These are phyloP conservation scores for Gadus chalcogrammus DNA, from an alignment of 2,113 vertebrate species.

Conservation along the genomic window DNA sequence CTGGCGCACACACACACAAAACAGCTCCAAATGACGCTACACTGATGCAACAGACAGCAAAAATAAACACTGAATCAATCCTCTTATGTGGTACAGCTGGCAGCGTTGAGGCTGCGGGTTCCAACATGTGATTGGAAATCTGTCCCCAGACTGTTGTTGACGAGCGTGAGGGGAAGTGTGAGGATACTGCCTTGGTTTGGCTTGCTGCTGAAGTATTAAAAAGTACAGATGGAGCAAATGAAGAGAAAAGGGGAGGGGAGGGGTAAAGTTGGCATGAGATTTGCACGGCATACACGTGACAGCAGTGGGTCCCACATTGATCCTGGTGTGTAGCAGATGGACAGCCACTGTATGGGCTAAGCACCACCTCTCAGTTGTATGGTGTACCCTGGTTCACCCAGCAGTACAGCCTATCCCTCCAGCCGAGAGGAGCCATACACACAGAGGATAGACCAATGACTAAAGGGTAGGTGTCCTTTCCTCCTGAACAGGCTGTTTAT, in stretches of 20 bases:
- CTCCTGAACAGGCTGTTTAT: not conserved
- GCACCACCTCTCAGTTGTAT: not conserved
- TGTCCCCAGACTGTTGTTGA: not conserved
- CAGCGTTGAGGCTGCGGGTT: slow-evolving; percentile 5
- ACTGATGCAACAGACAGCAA: not conserved
- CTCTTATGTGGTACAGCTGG: slow-evolving; percentile 16
- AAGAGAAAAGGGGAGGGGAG: not conserved
- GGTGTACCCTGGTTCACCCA: not conserved
- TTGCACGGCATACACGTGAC: too few species aligned
- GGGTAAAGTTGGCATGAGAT: too few species aligned
- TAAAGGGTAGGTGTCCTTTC: not conserved
- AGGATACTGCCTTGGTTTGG: not conserved
- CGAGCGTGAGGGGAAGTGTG: not conserved
- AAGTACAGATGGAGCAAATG: slow-evolving; percentile 1
- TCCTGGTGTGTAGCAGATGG: not conserved
- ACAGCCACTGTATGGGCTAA: not conserved
- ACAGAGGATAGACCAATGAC: not conserved
- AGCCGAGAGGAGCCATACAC: not conserved
- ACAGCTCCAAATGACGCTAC: not conserved
- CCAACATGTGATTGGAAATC: slow-evolving; percentile 33
- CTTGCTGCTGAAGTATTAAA: not conserved
- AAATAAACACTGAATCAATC: slow-evolving; percentile 12
- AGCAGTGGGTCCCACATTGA: not conserved
- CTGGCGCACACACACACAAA: not conserved
- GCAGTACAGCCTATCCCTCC: not conserved